Evolutionary conservation across 37 sponge, comb jelly and placozoan species (phyloP).

Genomic region (Spongilla lacustris): DNA sequence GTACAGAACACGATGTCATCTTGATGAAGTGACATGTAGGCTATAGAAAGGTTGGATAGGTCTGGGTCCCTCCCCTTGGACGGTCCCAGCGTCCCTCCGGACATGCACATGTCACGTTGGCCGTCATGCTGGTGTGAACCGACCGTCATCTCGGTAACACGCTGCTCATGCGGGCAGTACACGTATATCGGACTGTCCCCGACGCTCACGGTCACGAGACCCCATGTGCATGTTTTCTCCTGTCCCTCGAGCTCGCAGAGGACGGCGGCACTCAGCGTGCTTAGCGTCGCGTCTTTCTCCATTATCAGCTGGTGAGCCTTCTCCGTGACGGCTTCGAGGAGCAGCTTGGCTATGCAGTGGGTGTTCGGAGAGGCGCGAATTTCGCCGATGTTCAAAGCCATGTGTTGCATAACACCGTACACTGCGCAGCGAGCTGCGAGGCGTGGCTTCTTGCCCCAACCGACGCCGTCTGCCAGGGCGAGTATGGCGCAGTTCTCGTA

Average conservation of each 20-base stretch:
- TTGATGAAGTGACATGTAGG: conserved; percentile 48
- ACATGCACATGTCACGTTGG: conserved; percentile 43
- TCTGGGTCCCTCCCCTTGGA: conserved; percentile 77
- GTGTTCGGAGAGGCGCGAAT: conserved; percentile 15
- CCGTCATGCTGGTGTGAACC: conserved; percentile 54
- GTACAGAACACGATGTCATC: conserved; percentile 79
- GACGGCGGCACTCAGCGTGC: conserved; percentile 80
- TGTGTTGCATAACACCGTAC: conserved; percentile 65
- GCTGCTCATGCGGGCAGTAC: conserved; percentile 64
- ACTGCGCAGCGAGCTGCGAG: conserved; percentile 90
- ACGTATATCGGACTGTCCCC: conserved; percentile 88
- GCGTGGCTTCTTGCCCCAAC: conserved; percentile 89
- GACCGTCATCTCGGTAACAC: conserved; percentile 57
- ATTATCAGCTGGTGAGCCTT: conserved; percentile 82
- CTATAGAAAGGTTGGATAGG: conserved; percentile 64
- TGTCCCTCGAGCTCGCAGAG: conserved; percentile 68
- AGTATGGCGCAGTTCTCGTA: conserved; percentile 68
- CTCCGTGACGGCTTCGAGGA: conserved; percentile 48
- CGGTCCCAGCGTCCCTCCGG: conserved; percentile 86
- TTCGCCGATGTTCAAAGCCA: conserved; percentile 3
- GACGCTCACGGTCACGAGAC: conserved; percentile 65
- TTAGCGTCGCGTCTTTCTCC: conserved; percentile 77
- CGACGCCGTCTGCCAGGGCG: conserved; percentile 85
- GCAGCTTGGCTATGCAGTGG: conserved; percentile 31
- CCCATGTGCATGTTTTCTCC: conserved; percentile 59